Evolutionary conservation across 2,113 vertebrate species (phyloP).

Genomic region (Labeo catla): DNA sequence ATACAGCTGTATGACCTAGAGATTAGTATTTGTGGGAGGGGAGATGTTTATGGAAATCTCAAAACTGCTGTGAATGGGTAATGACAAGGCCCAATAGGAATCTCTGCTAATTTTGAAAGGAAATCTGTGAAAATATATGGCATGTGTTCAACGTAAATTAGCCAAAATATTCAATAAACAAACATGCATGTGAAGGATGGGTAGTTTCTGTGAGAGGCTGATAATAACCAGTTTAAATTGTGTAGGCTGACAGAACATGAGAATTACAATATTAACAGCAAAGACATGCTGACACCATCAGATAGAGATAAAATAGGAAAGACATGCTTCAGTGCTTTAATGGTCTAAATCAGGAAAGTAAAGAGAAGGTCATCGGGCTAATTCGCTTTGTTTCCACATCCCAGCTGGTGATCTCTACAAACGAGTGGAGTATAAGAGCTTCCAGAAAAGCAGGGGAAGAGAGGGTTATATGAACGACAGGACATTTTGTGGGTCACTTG

Average conservation of each 20-base stretch:
- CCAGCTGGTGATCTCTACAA: conserved; percentile 8
- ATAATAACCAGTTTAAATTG: background rate
- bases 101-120: background rate
- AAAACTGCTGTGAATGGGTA: background rate
- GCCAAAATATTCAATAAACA: background rate
- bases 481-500: background rate
- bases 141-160: background rate
- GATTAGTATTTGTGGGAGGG: background rate
- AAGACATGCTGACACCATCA: background rate
- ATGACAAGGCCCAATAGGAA: background rate
- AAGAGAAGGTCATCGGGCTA: background rate
- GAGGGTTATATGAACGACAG: background rate
- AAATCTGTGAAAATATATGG: background rate
- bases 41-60: conserved; percentile 6
- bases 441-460: background rate
- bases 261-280: background rate
- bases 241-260: background rate
- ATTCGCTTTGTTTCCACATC: conserved; percentile 15
- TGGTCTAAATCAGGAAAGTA: background rate
- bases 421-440: background rate
- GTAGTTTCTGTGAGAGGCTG: background rate
- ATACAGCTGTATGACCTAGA: background rate
- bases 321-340: background rate
- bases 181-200: background rate
- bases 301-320: conserved; percentile 9